These are phyloP conservation scores for Smittia sp. DNA, from an alignment of 2,888 invertebrate species.

Conservation along the genomic window DNA sequence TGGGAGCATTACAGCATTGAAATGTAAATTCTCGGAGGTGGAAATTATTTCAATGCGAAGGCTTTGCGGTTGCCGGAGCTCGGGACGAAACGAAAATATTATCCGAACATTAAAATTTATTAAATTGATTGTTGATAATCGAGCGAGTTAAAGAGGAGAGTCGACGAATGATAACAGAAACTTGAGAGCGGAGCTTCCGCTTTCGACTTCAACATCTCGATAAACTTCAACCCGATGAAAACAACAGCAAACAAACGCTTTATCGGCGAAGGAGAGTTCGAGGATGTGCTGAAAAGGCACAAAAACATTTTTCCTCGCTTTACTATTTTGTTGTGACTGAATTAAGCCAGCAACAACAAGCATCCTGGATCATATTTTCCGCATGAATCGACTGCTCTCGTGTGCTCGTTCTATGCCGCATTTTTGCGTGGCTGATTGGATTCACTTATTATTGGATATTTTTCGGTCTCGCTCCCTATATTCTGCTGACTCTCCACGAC, in stretches of 20 bases:
- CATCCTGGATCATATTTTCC: background rate
- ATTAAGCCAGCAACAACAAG: background rate
- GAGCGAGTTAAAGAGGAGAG: background rate
- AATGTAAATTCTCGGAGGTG: constrained; percentile 17
- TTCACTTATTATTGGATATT: constrained; percentile 17
- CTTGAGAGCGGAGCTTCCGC: too few relatives aligned
- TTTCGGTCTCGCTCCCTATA: background rate
- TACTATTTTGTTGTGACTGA: constrained; percentile 17
- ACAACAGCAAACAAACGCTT: background rate
- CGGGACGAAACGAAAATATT: background rate
- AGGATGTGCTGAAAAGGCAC: background rate
- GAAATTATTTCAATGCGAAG: constrained; percentile 1
- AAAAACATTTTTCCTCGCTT: background rate
- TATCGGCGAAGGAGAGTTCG: background rate
- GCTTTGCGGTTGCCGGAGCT: background rate
- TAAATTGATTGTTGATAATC: background rate
- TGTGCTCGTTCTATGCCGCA: background rate
- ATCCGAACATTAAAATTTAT: background rate
- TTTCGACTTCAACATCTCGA: too few relatives aligned
- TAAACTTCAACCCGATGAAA: background rate
- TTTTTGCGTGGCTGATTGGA: constrained; percentile 9
- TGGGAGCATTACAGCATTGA: background rate
- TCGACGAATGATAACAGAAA: too few relatives aligned
- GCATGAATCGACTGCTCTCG: background rate
- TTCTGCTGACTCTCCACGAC: background rate